Evolutionary conservation across 2,888 invertebrate genomes (phyloP), one percentile per base, ranked within the genome.

Genomic region (Drosophila formosana): DNA sequence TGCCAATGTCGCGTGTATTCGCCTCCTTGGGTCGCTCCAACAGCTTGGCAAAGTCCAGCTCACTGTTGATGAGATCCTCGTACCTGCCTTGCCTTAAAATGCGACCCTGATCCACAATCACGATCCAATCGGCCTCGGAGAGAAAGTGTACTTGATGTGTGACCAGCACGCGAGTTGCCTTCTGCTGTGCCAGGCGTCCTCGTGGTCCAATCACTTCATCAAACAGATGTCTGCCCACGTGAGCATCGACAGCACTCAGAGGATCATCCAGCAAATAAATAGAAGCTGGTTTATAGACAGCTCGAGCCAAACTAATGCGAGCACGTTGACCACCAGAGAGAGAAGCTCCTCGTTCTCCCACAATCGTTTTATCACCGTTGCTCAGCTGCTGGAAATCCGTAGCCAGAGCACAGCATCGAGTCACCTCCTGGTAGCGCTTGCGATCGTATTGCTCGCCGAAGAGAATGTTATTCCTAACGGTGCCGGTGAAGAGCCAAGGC

Each of bases 221-320:
- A 86, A 96, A 96, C 4, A 97, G 92, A 90, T 96, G 95, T 67
- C 95, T 94, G 0, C 95, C 95, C n/a, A 97, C 96, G 66, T 95
- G 95, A 0, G 95, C 93, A 90, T 97, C 97, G 0, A 97, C 96
- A 0, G 96, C 96, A 66, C 96, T 95, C 2, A 97, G 91, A 0
- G 97, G 96, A 92, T 97, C 97, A 90, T 97, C 97, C 30, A 97
- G 92, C 4, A 97, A 92, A 89, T 96, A 97, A 68, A 97, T 94
- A 84, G 96, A 95, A 0, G 96, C 95, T 25, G 95, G 93, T 73
- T 94, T 94, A 80, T 96, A 96, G n/a, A 96, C 93, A 0, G 96
- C 95, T 79, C 96, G 93, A 0, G 95, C 95, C 71, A 96, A 92
- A 85, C 95, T 95, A 2, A 96, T 94, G 65, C 96, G 93, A 1